Evolutionary conservation across 2,888 invertebrate genomes (phyloP).

Genomic region (Dascillus cervinus): DNA sequence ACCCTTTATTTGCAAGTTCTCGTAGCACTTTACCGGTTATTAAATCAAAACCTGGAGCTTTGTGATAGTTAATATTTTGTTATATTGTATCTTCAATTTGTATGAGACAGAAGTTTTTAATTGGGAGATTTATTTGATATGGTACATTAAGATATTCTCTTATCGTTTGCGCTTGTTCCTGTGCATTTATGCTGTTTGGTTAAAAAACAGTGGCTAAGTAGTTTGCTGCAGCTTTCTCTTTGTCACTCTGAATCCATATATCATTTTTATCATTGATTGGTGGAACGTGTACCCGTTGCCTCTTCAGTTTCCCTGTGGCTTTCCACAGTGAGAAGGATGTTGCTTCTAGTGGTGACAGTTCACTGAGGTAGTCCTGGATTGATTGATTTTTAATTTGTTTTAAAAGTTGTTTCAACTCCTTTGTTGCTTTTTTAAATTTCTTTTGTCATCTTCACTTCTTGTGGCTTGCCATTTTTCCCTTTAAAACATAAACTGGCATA

Average conservation of each 20-base stretch:
- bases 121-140: conserved; percentile 3
- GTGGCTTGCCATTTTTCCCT: too few relatives aligned
- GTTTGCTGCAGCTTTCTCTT: conserved; percentile 2
- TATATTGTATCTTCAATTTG: conserved; percentile 3
- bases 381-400: conserved; percentile 5
- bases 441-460: conserved; percentile 5
- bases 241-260: too few relatives aligned
- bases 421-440: conserved; percentile 2
- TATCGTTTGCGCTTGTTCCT: conserved; percentile 2
- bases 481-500: too few relatives aligned
- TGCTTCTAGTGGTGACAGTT: conserved; percentile 4
- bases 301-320: conserved; percentile 2
- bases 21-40: too few relatives aligned
- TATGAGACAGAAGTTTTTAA: conserved; percentile 3
- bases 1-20: conserved; percentile 3
- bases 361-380: conserved; percentile 3
- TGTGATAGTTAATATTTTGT: conserved; percentile 2
- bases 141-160: conserved; percentile 3
- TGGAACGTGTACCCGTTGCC: neutral
- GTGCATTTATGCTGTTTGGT: conserved; percentile 1
- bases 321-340: conserved; percentile 2
- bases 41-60: conserved; percentile 3
- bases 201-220: conserved; percentile 3
- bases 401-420: conserved; percentile 3
- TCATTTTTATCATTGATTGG: conserved; percentile 3